These are phyloP conservation scores for Rhabdomys pumilio DNA, from an alignment of 2,797 vertebrate genomes.

Conservation along the genomic window DNA sequence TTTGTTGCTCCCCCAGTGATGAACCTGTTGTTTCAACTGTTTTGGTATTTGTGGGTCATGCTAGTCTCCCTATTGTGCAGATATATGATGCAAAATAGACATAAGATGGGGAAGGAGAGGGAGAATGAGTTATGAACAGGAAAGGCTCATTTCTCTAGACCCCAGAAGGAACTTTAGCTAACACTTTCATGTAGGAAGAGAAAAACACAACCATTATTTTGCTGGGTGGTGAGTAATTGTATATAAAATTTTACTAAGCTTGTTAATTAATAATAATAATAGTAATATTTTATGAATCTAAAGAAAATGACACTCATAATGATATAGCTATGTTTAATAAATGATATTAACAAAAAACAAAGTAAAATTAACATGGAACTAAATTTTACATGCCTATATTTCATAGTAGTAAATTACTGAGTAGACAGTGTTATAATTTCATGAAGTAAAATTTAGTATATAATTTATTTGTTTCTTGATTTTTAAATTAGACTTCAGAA, in stretches of 20 bases:
- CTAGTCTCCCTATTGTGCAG: not conserved
- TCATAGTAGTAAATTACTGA: not conserved
- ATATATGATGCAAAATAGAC: not conserved
- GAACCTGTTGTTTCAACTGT: not conserved
- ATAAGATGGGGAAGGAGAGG: not conserved
- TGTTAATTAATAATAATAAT: not conserved
- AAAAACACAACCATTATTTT: not conserved
- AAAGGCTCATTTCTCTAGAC: slow-evolving; percentile 10
- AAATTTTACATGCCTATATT: not conserved
- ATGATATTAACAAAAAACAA: slow-evolving; percentile 9
- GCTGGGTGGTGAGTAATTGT: not conserved
- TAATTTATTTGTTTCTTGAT: not conserved
- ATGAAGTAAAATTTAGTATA: not conserved
- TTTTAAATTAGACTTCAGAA: not conserved
- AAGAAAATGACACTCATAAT: slow-evolving; percentile 38
- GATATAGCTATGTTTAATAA: slow-evolving; percentile 40
- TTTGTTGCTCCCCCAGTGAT: not conserved
- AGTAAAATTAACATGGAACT: slow-evolving; percentile 6
- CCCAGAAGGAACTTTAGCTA: not conserved
- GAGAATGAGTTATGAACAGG: not conserved
- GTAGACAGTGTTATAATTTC: not conserved
- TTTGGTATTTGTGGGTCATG: not conserved
- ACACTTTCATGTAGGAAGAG: not conserved
- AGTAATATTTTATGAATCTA: slow-evolving; percentile 33
- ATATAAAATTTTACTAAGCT: not conserved